Evolutionary conservation across 2,797 vertebrate genomes (phyloP), one percentile per base, ranked within the genome.

Genomic region (Saxicola maurus): DNA sequence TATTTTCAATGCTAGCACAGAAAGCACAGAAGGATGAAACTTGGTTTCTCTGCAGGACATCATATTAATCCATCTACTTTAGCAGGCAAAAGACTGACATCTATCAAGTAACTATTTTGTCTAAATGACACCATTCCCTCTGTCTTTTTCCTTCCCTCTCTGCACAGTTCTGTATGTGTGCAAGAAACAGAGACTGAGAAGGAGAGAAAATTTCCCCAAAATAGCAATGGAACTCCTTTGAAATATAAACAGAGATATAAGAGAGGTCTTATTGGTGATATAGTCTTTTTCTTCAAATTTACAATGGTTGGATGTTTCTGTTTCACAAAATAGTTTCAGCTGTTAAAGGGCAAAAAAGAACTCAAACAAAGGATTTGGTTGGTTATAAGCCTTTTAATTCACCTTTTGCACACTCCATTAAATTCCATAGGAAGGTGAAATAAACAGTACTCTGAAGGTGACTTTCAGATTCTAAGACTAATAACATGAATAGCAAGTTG

Each of bases 391-490:
- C 51, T 91, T 93, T 93, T 30, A 62, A 37, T 78, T 79, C 55
- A 89, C 46, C 74, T 92, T 89, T 91, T 87, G 57, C 33, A 75
- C 76, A 18, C 55, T 62, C 78, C 73, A 59, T 48, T 94, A 89
- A 91, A 84, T 69, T 60, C 79, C 31, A 46, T 10, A 81, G 46
- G 66, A 71, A 94, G 33, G 35, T 62, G 11, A 65, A 93, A 79
- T 71, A 91, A 92, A 74, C 74, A 86, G 67, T 66, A 81, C 91
- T 92, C 53, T 40, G 40, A 93, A 93, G 93, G 57, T 95, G 95
- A 94, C 91, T 95, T 96, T 94, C 91, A 94, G 71, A 89, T 87
- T 93, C 20, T 91, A 95, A 92, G 81, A 76, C 46, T 84, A 56
- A 38, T 84, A 91, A 95, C 49, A 94, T 82, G 81, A 96, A 95